These are phyloP conservation scores for Dendrocopos noguchii DNA, from an alignment of 2,113 vertebrate species.

Conservation along the genomic window DNA sequence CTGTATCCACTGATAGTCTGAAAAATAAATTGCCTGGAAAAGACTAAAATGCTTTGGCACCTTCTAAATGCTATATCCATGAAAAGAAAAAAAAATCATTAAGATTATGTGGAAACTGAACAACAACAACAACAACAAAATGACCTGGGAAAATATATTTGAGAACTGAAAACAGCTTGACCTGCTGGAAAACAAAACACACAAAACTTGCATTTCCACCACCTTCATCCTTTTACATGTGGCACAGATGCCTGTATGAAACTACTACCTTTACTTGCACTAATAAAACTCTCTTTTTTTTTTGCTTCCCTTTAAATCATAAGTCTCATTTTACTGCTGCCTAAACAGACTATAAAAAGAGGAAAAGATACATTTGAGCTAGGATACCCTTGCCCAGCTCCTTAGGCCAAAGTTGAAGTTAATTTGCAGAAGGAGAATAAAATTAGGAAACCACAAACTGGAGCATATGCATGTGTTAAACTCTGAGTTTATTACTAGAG, in stretches of 20 bases:
- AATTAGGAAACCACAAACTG: slow-evolving; percentile 40
- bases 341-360: slow-evolving; percentile 56
- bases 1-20: not conserved
- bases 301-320: not conserved
- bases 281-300: not conserved
- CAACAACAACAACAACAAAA: not conserved
- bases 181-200: not conserved
- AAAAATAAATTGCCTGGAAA: slow-evolving; percentile 9
- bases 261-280: not conserved
- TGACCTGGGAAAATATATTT: not conserved
- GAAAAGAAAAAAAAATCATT: not conserved
- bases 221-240: not conserved
- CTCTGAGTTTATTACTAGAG: slow-evolving; percentile 11
- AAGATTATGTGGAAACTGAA: not conserved
- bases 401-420: slow-evolving; percentile 39
- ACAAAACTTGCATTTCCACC: not conserved
- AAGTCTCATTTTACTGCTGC: slow-evolving; percentile 43
- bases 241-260: not conserved
- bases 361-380: slow-evolving; percentile 23
- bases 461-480: slow-evolving; percentile 17
- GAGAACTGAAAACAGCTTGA: not conserved
- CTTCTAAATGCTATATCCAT: not conserved
- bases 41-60: not conserved
- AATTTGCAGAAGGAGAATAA: slow-evolving; percentile 48
- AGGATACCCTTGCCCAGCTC: not conserved